Percentiles rank a stretch among this genome's conserved stretches.
Evolutionary conservation across 2,797 vertebrate genomes (phyloP).

Genomic region (Pipistrellus kuhlii): DNA sequence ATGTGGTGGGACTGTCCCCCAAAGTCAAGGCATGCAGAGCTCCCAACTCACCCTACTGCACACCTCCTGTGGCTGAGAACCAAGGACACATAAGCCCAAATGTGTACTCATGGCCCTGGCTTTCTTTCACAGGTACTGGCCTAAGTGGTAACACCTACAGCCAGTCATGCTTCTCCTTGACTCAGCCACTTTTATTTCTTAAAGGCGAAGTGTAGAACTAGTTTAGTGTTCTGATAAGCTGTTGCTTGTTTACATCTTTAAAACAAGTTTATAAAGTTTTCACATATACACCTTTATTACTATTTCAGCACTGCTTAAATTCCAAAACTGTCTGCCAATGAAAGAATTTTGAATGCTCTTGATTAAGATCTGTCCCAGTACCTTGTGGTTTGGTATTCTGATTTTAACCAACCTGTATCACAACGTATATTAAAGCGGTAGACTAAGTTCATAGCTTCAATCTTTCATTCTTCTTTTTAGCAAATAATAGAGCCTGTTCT

Average conservation of each 20-base stretch:
- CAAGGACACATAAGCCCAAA: background rate
- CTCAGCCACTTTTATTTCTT: background rate
- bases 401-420: background rate
- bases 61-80: too few species aligned
- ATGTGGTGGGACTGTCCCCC: background rate
- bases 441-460: background rate
- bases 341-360: background rate
- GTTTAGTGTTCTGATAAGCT: too few species aligned
- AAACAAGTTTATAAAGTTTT: background rate
- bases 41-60: background rate
- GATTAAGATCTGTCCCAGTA: background rate
- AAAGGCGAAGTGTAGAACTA: background rate
- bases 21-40: background rate
- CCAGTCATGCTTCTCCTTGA: accelerated
- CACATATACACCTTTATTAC: background rate
- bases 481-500: slow-evolving; percentile 70
- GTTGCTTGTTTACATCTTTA: background rate
- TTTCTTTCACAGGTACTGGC: too few species aligned
- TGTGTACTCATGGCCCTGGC: background rate
- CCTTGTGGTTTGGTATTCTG: background rate
- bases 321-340: background rate
- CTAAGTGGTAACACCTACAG: accelerated
- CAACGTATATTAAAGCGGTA: background rate
- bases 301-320: background rate
- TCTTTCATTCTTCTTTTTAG: background rate